These are phyloP conservation scores for Pseudolycoriella hygida DNA, from an alignment of 2,888 invertebrate genomes.

Conservation along the genomic window DNA sequence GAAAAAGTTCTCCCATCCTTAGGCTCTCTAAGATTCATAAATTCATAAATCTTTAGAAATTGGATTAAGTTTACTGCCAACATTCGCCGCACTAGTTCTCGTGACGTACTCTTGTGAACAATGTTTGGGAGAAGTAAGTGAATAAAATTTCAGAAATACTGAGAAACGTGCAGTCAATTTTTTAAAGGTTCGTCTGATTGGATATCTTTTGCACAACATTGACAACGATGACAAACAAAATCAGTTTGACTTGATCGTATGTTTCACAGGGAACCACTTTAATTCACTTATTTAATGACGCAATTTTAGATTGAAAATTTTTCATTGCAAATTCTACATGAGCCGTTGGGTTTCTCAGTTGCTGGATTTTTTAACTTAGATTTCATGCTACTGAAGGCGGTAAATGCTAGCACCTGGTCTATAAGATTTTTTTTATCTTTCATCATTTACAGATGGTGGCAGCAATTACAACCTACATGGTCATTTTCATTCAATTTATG, in stretches of 20 bases:
- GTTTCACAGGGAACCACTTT: not conserved
- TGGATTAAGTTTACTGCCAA: too few relatives aligned
- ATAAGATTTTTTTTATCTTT: not conserved
- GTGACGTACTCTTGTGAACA: not conserved
- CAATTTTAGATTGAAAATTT: conserved; percentile 11
- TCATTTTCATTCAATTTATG: conserved; percentile 13
- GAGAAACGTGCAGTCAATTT: not conserved
- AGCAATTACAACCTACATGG: conserved; percentile 13
- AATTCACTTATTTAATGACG: not conserved
- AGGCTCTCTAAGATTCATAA: too few relatives aligned
- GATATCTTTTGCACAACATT: not conserved
- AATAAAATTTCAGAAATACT: not conserved
- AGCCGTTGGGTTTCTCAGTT: conserved; percentile 10
- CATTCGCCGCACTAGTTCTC: too few relatives aligned
- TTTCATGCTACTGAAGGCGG: conserved; percentile 11
- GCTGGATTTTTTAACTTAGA: conserved; percentile 13
- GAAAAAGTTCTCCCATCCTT: too few relatives aligned
- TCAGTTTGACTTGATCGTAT: not conserved
- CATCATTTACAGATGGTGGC: conserved; percentile 10
- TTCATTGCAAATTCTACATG: conserved; percentile 12
- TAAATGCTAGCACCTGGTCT: not conserved
- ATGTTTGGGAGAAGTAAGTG: not conserved
- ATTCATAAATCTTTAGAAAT: too few relatives aligned
- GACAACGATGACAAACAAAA: not conserved
- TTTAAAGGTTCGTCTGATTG: not conserved